phyloP scores from a whole-genome alignment of 2,797 vertebrate genomes.

The Semaprochilodus insignis region DNA sequence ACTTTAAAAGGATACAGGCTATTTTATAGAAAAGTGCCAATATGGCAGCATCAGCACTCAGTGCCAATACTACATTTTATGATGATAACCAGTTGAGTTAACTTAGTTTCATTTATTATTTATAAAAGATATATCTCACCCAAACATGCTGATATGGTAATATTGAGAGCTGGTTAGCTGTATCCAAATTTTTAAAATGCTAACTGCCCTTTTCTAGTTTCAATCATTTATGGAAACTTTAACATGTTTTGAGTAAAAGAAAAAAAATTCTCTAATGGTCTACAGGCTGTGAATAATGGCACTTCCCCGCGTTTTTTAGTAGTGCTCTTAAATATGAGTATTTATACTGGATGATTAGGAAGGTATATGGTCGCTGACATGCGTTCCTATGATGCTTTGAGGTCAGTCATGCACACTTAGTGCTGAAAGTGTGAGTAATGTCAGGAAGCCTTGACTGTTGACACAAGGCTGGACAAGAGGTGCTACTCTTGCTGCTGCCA shows the following conservation, averaged over 20 bases:
- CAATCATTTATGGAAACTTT: not conserved
- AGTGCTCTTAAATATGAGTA: not conserved
- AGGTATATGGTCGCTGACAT: not conserved
- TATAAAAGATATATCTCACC: not conserved
- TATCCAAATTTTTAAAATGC: not conserved
- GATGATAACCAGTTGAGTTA: not conserved
- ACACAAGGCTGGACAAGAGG: not conserved
- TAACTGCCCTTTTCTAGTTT: not conserved
- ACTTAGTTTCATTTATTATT: not conserved
- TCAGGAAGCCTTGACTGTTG: constrained; percentile 8
- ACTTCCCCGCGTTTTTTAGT: not conserved
- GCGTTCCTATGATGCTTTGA: not conserved
- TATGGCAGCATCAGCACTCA: too few relatives aligned
- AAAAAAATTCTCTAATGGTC: not conserved
- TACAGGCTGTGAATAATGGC: not conserved
- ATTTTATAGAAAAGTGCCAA: too few relatives aligned
- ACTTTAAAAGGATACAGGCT: too few relatives aligned
- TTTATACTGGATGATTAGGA: not conserved
- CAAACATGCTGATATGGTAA: not conserved
- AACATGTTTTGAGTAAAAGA: not conserved
- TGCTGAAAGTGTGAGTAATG: not conserved
- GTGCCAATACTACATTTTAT: not conserved
- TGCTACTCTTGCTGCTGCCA: constrained; percentile 2
- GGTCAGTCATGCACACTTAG: not conserved
- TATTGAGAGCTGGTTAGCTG: not conserved